Evolutionary conservation across 2,113 vertebrate species (phyloP).

Genomic region (Ranitomeya imitator): DNA sequence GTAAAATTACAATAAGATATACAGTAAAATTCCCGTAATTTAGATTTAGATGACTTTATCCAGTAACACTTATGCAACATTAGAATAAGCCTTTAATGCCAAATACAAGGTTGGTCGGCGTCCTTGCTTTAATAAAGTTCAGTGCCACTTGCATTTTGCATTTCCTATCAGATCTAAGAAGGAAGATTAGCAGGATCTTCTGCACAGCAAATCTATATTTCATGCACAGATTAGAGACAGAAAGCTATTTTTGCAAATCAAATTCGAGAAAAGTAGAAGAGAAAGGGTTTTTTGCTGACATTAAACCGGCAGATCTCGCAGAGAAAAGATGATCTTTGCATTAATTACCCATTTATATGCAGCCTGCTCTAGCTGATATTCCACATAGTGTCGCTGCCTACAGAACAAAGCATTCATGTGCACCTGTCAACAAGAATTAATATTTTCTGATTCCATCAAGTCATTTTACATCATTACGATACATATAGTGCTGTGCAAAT

Average conservation of each 20-base stretch:
- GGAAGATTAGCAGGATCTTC: constrained; percentile 36
- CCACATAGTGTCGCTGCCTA: neutral
- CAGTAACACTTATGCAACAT: neutral
- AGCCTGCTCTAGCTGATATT: constrained; percentile 7
- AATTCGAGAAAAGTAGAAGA: constrained; percentile 21
- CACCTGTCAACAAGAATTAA: constrained; percentile 4
- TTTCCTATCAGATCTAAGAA: constrained; percentile 40
- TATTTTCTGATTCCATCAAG: neutral
- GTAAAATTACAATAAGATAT: neutral
- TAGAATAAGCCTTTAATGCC: neutral
- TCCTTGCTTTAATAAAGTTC: constrained; percentile 27
- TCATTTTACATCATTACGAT: neutral
- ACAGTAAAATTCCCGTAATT: neutral
- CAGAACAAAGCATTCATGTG: neutral
- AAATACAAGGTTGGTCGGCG: neutral
- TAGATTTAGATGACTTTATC: neutral
- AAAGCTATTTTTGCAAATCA: constrained; percentile 46
- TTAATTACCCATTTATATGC: constrained; percentile 40
- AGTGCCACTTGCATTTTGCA: constrained; percentile 2
- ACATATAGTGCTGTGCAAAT: too few relatives aligned
- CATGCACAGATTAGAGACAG: constrained; percentile 46
- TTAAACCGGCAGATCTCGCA: constrained; percentile 27
- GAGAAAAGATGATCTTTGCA: constrained; percentile 46
- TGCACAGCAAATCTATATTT: constrained; percentile 35
- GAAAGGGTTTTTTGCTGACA: constrained; percentile 40